phyloP scores from a whole-genome alignment of 2,888 invertebrate species.

The Campoletis raptor region DNA sequence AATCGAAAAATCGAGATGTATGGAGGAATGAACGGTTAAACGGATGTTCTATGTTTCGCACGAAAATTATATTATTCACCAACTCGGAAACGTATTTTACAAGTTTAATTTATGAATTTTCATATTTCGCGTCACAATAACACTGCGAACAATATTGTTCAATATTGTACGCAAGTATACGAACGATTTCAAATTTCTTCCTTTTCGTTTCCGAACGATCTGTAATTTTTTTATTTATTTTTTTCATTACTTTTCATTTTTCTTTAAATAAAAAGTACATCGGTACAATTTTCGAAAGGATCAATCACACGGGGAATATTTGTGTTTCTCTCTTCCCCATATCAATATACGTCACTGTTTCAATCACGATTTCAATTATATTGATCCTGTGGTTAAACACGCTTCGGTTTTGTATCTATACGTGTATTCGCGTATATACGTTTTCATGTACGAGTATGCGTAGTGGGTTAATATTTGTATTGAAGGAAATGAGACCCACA shows the following conservation, averaged over 20 bases:
- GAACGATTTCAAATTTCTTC: not conserved
- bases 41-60: not conserved
- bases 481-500: constrained; percentile 43
- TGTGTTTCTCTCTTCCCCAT: constrained; percentile 16
- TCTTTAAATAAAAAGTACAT: not conserved
- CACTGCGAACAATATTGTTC: not conserved
- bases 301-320: constrained; percentile 12
- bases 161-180: not conserved
- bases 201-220: not conserved
- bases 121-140: not conserved
- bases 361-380: constrained; percentile 70
- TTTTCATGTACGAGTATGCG: not conserved
- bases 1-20: not conserved
- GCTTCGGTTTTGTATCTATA: constrained; percentile 32
- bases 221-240: not conserved
- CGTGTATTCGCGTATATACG: constrained; percentile 32
- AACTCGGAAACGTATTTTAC: not conserved
- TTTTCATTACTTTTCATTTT: not conserved
- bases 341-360: constrained; percentile 44
- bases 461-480: not conserved
- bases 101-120: not conserved
- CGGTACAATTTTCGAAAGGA: not conserved
- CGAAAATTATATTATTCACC: not conserved
- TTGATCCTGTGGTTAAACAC: constrained; percentile 69
- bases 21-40: not conserved